Percentiles rank a stretch among this genome's conserved stretches.
phyloP scores from a whole-genome alignment of 2,888 invertebrate genomes.

The Lottia scabra region DNA sequence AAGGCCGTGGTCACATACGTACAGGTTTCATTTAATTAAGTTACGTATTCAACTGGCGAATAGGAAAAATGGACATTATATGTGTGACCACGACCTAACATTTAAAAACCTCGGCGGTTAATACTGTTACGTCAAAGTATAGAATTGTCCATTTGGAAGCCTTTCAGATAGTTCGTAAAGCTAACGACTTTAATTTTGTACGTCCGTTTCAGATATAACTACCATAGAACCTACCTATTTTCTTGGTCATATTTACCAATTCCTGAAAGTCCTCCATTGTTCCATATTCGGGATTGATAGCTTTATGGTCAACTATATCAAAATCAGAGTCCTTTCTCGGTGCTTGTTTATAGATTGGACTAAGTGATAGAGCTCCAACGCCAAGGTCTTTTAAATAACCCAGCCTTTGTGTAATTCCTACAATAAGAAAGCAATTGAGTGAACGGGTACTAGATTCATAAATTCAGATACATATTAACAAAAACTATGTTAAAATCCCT shows the following conservation, averaged over 20 bases:
- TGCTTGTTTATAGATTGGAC: slow-evolving; percentile 49
- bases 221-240: slow-evolving; percentile 54
- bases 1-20: too few relatives aligned
- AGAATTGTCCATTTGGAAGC: too few relatives aligned
- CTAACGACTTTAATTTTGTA: not conserved
- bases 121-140: too few relatives aligned
- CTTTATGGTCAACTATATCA: slow-evolving; percentile 82
- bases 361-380: slow-evolving; percentile 56
- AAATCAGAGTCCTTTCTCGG: slow-evolving; percentile 74
- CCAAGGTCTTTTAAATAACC: slow-evolving; percentile 58
- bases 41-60: too few relatives aligned
- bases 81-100: too few relatives aligned
- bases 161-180: not conserved
- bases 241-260: slow-evolving; percentile 58
- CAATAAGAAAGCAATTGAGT: not conserved
- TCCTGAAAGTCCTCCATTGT: slow-evolving; percentile 77
- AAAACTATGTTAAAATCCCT: too few relatives aligned
- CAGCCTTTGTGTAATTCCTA: slow-evolving; percentile 54
- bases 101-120: too few relatives aligned
- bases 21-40: too few relatives aligned
- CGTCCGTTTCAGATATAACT: too few relatives aligned
- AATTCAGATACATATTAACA: too few relatives aligned
- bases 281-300: slow-evolving; percentile 82
- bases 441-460: too few relatives aligned
- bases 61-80: too few relatives aligned